Percentiles rank a stretch among this genome's conserved stretches.
These are phyloP conservation scores for Tautogolabrus adspersus DNA, from an alignment of 2,113 vertebrate species.

Conservation along the genomic window DNA sequence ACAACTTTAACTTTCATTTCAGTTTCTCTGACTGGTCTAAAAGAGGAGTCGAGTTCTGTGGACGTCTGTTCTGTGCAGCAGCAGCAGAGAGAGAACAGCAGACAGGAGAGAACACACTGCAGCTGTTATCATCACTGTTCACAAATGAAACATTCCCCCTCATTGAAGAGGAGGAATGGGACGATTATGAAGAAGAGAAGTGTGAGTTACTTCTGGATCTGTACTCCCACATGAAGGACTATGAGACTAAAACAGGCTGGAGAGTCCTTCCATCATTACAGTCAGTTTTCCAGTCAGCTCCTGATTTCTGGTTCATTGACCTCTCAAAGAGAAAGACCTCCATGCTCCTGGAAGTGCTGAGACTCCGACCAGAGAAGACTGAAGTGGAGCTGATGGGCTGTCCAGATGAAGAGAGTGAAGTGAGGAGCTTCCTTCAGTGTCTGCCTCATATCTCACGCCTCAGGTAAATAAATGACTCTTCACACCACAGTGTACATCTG, in stretches of 20 bases:
- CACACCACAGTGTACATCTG: neutral
- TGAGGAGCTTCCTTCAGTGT: slow-evolving; percentile 33
- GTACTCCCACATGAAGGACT: neutral
- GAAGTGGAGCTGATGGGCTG: neutral
- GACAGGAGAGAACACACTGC: slow-evolving; percentile 9
- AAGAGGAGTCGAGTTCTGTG: neutral
- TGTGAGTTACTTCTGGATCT: neutral
- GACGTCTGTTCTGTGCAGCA: slow-evolving; percentile 24
- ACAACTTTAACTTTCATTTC: neutral
- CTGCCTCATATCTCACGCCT: neutral
- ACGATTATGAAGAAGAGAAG: neutral
- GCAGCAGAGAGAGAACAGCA: slow-evolving; percentile 27
- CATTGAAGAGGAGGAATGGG: fast-evolving
- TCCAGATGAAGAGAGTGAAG: slow-evolving; percentile 7
- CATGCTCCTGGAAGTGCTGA: slow-evolving; percentile 21
- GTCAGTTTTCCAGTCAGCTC: slow-evolving; percentile 10
- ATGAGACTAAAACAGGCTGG: neutral
- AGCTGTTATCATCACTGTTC: slow-evolving; percentile 27
- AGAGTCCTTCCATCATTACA: slow-evolving; percentile 3
- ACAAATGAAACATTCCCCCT: neutral
- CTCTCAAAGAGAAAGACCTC: slow-evolving; percentile 13
- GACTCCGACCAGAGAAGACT: slow-evolving; percentile 18
- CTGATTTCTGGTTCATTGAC: neutral
- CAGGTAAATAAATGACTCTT: neutral
- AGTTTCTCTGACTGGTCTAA: fast-evolving